Percentiles rank a stretch among this genome's conserved stretches.
phyloP scores from a whole-genome alignment of 2,797 vertebrate species.

The Rhadinocentrus ornatus region DNA sequence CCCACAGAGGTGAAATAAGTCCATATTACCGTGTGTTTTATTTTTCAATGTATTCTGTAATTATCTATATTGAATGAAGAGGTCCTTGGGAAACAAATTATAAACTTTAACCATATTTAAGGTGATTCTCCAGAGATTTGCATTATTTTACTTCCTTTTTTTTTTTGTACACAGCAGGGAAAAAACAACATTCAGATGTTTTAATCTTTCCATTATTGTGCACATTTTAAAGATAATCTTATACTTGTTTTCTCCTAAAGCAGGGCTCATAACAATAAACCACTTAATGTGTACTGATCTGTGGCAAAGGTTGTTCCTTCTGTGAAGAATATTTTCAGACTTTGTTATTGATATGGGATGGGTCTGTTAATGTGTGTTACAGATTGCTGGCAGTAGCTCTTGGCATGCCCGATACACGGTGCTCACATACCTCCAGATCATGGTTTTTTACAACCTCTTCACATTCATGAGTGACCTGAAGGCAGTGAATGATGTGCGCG shows the following conservation, averaged over 20 bases:
- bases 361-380: slow-evolving; percentile 58
- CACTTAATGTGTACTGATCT: neutral
- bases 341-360: slow-evolving; percentile 20
- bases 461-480: slow-evolving; percentile 91
- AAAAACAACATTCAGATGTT: neutral
- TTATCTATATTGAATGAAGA: neutral
- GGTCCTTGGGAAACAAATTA: neutral
- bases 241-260: neutral
- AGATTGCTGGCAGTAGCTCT: slow-evolving; percentile 95
- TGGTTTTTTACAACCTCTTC: slow-evolving; percentile 99
- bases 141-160: neutral
- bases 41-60: neutral
- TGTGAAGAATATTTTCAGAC: slow-evolving; percentile 12
- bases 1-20: neutral
- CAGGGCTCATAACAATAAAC: neutral
- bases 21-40: neutral
- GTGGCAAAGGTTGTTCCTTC: neutral
- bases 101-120: neutral
- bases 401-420: slow-evolving; percentile 97
- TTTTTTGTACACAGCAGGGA: neutral
- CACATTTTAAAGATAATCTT: neutral
- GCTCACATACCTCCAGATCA: slow-evolving; percentile 96
- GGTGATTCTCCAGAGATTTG: neutral
- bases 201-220: neutral
- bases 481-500: slow-evolving; percentile 87